Percentiles rank a stretch among this genome's conserved stretches.
These are phyloP conservation scores for Ryuthela nishihirai DNA, from an alignment of 2,888 invertebrate genomes.

Conservation along the genomic window DNA sequence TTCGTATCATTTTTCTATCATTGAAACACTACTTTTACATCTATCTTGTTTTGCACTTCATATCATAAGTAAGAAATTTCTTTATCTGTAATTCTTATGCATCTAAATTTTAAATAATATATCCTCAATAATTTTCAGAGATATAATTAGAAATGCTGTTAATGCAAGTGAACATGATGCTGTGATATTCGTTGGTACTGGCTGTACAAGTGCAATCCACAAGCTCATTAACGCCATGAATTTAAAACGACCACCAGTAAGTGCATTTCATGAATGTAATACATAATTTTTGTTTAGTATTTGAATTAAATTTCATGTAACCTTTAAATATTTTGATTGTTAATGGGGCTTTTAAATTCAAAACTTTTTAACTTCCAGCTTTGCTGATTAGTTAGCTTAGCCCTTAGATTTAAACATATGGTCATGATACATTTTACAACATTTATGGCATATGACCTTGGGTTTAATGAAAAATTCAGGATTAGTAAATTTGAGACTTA, in stretches of 20 bases:
- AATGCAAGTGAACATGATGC: slow-evolving; percentile 77
- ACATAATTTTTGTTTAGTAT: neutral
- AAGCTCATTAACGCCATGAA: slow-evolving; percentile 69
- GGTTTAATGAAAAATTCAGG: too few species aligned
- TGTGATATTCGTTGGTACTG: slow-evolving; percentile 68
- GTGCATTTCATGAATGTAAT: slow-evolving; percentile 32
- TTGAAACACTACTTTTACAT: too few species aligned
- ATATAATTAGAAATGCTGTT: slow-evolving; percentile 71
- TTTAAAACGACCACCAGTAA: slow-evolving; percentile 53
- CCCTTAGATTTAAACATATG: too few species aligned
- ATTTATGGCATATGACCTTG: too few species aligned
- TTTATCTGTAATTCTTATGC: too few species aligned
- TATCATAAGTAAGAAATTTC: too few species aligned
- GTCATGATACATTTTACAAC: too few species aligned
- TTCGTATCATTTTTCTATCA: too few species aligned
- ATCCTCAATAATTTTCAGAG: slow-evolving; percentile 56
- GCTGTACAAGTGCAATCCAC: slow-evolving; percentile 71
- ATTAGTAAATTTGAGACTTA: too few species aligned
- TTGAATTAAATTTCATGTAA: neutral
- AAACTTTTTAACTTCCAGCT: neutral
- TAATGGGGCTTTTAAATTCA: neutral
- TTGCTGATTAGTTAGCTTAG: neutral
- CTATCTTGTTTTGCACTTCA: too few species aligned
- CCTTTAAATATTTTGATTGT: neutral
- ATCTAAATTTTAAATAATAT: neutral